A percentile compares a stretch with the other conserved stretches of the same genome.
Evolutionary conservation across 2,888 invertebrate genomes (phyloP).

Genomic region (Chirona hameri): DNA sequence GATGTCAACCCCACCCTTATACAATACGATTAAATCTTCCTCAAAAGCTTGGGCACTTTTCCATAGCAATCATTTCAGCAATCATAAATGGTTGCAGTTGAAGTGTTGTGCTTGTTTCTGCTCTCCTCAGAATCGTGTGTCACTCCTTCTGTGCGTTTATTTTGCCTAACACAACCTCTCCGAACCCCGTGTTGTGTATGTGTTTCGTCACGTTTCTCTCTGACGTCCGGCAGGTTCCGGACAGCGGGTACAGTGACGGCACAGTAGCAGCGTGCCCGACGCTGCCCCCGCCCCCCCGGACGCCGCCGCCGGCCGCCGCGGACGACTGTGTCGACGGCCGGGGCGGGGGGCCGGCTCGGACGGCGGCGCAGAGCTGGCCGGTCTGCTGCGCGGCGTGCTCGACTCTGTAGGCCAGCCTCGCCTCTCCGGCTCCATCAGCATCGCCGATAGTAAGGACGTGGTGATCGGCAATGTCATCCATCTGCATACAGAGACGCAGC

Average conservation of each 20-base stretch:
- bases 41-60: no score
- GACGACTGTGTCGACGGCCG: background rate
- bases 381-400: slow-evolving; percentile 12
- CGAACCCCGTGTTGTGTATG: no score
- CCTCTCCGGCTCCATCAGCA: slow-evolving; percentile 36
- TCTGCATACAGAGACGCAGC: background rate
- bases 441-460: background rate
- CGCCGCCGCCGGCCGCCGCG: background rate
- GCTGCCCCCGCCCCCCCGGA: background rate
- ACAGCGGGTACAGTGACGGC: background rate
- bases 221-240: background rate
- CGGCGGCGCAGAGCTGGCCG: slow-evolving; percentile 22
- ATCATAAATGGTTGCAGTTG: no score
- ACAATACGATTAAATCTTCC: no score
- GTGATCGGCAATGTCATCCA: background rate
- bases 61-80: no score
- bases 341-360: slow-evolving; percentile 34
- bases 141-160: no score
- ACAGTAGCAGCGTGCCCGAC: background rate
- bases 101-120: no score
- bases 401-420: slow-evolving; percentile 36
- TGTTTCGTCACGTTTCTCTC: background rate
- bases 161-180: no score
- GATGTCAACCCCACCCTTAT: no score
- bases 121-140: no score